Evolutionary conservation across 2,797 vertebrate genomes (phyloP), one percentile per base, ranked within the genome.

Genomic region (Apogon talboti): DNA sequence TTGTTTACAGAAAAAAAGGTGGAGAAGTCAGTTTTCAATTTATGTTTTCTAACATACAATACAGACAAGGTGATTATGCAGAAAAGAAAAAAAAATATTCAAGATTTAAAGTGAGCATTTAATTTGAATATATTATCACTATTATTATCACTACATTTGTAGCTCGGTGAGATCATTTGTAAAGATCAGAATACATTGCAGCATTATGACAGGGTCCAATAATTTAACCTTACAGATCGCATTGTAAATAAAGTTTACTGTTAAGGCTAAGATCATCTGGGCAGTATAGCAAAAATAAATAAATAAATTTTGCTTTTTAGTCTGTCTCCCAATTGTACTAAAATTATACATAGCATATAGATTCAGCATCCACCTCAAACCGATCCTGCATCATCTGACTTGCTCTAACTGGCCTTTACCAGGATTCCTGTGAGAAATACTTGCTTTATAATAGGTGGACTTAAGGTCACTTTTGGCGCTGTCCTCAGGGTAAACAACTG

Each of bases 381-480:
- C 0, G 49, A 16, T 14, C 41, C 16, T 42, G 7, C 42, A 24
- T 2, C 16, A 42, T 42, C 18, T n/a, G 11, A 37, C 9, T 60
- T 50, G 60, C 30, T 28, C 18, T 52, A 11, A 45, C 16, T 66
- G 28, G 40, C 21, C 50, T 70, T 71, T 56, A 47, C n/a, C 6
- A 12, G 7, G 9, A 55, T 14, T 46, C 3, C 10, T 46, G 50
- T 54, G 10, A 46, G 45, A 69, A 62, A 68, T 14, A 11, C 9
- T 11, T 49, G n/a, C 59, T 38, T 63, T 3, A n/a, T 45, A n/a
- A 72, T 58, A 45, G 6, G 24, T 52, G 44, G 10, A 50, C 74
- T 61, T 40, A 67, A 71, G 61, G 75, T 54, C 11, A 63, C 55
- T 51, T 72, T 12, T 47, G 8, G 50, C 49, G 48, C 63, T 50